Evolutionary conservation across 37 sponge, comb jelly and placozoan genomes (phyloP).

Genomic region (Petrosia ficiformis): DNA sequence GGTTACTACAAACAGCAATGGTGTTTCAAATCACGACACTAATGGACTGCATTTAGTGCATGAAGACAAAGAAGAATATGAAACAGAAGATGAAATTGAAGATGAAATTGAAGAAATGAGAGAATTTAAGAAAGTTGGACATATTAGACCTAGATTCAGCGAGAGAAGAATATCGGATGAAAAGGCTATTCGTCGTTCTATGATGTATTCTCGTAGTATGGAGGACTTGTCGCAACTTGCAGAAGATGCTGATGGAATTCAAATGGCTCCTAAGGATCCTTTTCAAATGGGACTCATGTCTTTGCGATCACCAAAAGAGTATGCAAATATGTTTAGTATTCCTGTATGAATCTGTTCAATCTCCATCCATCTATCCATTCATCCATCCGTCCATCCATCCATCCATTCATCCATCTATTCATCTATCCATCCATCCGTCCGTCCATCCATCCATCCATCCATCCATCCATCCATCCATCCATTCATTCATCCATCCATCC

Average conservation of each 20-base stretch:
- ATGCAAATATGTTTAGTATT: too few species aligned
- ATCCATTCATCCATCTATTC: too few species aligned
- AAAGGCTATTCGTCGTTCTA: background rate
- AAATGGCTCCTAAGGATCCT: background rate
- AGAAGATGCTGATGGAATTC: background rate
- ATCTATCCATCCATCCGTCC: too few species aligned
- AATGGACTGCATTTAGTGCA: too few species aligned
- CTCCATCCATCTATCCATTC: too few species aligned
- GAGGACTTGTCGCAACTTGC: slow-evolving; percentile 29
- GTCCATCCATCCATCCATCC: too few species aligned
- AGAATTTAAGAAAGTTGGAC: background rate
- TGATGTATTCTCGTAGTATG: slow-evolving; percentile 33
- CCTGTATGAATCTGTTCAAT: too few species aligned
- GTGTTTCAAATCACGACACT: background rate
- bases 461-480: too few species aligned
- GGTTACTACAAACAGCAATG: background rate
- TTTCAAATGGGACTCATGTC: background rate
- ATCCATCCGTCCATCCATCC: too few species aligned
- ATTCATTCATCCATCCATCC: too few species aligned
- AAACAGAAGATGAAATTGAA: background rate
- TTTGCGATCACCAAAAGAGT: background rate
- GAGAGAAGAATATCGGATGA: background rate
- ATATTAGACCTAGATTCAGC: background rate
- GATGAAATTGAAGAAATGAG: slow-evolving; percentile 16
- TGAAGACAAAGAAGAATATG: background rate